A percentile compares a stretch with the other conserved stretches of the same genome.
phyloP scores from a whole-genome alignment of 2,797 vertebrate genomes.

The Ispidina lecontei region DNA sequence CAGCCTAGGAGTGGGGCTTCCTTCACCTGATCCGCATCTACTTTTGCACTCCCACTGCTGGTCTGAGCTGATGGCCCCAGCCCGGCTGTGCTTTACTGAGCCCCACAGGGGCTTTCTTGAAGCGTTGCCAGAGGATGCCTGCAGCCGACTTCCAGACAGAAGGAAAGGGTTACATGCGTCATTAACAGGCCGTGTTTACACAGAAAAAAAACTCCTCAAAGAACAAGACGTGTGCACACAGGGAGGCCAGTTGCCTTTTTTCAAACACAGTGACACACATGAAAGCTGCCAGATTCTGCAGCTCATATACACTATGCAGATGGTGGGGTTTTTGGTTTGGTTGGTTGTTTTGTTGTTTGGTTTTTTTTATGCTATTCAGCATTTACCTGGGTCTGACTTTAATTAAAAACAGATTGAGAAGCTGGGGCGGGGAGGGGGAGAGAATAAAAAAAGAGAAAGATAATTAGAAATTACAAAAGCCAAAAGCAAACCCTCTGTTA shows the following conservation, averaged over 20 bases:
- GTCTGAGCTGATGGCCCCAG: not conserved
- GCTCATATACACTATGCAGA: constrained; percentile 36
- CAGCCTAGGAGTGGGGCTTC: not conserved
- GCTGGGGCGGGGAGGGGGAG: not conserved
- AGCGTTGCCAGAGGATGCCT: not conserved
- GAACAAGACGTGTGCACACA: constrained; percentile 20
- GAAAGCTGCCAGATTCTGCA: constrained; percentile 63
- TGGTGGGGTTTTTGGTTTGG: not conserved
- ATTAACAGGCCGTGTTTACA: not conserved
- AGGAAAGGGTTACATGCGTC: constrained; percentile 37
- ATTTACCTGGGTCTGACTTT: constrained; percentile 57
- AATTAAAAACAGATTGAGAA: constrained; percentile 69
- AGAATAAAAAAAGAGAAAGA: not conserved
- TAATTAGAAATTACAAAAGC: constrained; percentile 39
- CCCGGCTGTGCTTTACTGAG: not conserved
- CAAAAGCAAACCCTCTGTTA: constrained; percentile 41
- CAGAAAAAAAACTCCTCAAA: constrained; percentile 28
- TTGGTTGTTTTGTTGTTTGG: not conserved
- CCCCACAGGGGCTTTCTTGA: not conserved
- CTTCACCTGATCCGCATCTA: not conserved
- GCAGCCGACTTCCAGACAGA: not conserved
- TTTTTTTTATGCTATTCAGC: constrained; percentile 38
- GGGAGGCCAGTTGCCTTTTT: constrained; percentile 51
- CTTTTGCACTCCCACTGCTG: not conserved
- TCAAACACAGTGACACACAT: constrained; percentile 42